phyloP scores from a whole-genome alignment of 2,797 vertebrate genomes.

The Myiothlypis coronata region DNA sequence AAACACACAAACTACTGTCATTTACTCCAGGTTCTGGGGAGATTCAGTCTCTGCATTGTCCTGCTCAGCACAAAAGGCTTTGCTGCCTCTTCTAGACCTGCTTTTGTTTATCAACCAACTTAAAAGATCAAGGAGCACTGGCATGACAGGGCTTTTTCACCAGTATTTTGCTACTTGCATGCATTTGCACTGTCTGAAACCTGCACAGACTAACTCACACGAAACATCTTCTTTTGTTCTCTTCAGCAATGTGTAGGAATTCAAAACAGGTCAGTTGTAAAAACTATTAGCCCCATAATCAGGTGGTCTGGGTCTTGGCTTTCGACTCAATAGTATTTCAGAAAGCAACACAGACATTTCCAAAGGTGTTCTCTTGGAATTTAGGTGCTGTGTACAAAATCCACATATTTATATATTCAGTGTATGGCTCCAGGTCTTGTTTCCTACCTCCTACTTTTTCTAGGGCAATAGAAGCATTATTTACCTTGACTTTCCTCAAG shows the following conservation, averaged over 20 bases:
- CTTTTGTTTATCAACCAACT: background rate
- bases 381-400: background rate
- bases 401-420: background rate
- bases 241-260: background rate
- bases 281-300: background rate
- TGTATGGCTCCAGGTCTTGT: background rate
- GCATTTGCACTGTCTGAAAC: background rate
- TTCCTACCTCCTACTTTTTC: background rate
- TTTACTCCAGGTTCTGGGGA: background rate
- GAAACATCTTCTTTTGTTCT: fast-evolving
- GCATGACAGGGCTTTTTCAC: background rate
- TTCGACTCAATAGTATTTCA: background rate
- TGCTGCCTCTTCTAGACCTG: background rate
- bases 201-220: background rate
- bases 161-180: background rate
- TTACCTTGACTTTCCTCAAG: background rate
- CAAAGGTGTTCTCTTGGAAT: background rate
- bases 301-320: background rate
- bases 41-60: background rate
- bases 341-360: background rate
- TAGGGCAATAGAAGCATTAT: background rate
- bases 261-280: background rate
- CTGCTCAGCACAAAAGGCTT: background rate
- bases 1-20: background rate
- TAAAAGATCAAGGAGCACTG: background rate